phyloP scores from a whole-genome alignment of 2,797 vertebrate genomes.

The Lepus oiostolus region DNA sequence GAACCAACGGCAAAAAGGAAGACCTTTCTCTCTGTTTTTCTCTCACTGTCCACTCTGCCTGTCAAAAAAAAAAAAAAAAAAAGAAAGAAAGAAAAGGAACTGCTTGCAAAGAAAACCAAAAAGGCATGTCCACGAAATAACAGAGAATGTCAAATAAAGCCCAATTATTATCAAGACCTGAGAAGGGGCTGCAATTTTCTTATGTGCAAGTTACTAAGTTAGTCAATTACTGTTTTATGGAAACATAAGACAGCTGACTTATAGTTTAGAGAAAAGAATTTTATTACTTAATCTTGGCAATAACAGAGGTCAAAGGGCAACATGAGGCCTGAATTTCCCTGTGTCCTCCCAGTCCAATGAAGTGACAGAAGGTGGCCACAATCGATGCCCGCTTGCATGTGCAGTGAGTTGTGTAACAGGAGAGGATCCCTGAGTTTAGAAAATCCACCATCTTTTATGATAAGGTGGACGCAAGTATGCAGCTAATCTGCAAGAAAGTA shows the following conservation, averaged over 20 bases:
- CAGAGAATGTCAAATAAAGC: constrained; percentile 34
- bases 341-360: neutral
- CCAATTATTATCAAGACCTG: neutral
- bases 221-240: neutral
- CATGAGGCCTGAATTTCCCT: neutral
- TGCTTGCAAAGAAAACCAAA: neutral
- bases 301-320: neutral
- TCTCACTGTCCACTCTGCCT: too few relatives aligned
- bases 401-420: neutral
- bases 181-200: neutral
- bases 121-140: neutral
- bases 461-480: neutral
- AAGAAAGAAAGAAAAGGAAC: neutral
- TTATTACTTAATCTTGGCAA: constrained; percentile 29
- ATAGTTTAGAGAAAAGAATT: neutral
- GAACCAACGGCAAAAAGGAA: too few relatives aligned
- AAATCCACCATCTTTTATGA: neutral
- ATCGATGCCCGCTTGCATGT: neutral
- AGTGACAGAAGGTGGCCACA: neutral
- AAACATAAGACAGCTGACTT: neutral
- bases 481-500: neutral
- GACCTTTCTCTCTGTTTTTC: too few relatives aligned
- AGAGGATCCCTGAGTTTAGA: neutral
- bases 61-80: too few relatives aligned
- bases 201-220: neutral